A percentile compares a stretch with the other conserved stretches of the same genome.
Conservation (phyloP, 2,113 vertebrate genomes). For the Equus przewalskii region DNA sequence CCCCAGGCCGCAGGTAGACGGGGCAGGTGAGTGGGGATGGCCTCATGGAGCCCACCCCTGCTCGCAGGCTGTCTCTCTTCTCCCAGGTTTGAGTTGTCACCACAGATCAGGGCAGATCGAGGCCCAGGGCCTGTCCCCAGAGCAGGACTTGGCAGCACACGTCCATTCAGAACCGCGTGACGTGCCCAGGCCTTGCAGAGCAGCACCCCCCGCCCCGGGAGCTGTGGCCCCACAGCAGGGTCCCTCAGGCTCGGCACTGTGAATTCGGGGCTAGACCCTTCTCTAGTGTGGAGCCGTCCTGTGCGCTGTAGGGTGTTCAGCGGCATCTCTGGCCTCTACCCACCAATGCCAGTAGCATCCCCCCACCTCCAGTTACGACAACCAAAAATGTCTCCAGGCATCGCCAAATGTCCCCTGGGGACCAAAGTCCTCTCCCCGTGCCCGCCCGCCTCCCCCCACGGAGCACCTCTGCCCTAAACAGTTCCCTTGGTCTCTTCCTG, state of each 20-base stretch:
- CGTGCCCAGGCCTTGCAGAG: rapidly evolving
- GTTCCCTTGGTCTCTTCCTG: neutral
- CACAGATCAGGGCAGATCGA: neutral
- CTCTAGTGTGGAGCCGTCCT: rapidly evolving
- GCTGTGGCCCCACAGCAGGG: neutral
- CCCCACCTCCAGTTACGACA: neutral
- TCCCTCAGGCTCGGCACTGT: rapidly evolving
- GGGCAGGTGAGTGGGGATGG: rapidly evolving
- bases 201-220: neutral
- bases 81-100: neutral
- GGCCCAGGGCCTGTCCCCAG: neutral
- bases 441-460: rapidly evolving
- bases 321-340: neutral
- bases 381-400: neutral
- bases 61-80: neutral
- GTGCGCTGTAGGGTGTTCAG: rapidly evolving
- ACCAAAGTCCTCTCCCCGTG: neutral
- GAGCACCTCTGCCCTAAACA: neutral
- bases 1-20: rapidly evolving
- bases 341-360: neutral
- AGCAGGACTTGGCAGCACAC: rapidly evolving
- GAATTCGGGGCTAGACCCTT: rapidly evolving
- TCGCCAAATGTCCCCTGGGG: neutral
- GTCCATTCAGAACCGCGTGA: rapidly evolving
- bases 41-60: rapidly evolving